Conservation (phyloP, 2,797 vertebrate species). For the Diplodus puntazzo region DNA sequence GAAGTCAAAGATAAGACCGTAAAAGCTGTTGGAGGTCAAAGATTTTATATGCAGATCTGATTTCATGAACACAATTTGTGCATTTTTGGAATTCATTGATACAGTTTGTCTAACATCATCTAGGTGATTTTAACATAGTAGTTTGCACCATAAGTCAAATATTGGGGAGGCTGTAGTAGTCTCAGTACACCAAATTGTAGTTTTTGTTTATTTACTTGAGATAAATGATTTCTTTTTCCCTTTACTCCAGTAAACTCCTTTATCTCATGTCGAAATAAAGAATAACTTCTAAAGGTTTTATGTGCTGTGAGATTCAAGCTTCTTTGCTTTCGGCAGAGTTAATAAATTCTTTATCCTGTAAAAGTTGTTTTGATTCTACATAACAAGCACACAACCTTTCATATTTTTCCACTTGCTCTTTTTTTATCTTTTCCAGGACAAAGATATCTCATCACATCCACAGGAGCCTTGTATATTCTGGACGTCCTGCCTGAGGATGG, state of each 20-base stretch:
- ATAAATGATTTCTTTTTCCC: neutral
- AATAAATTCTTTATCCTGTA: slow-evolving; percentile 34
- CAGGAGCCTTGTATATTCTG: slow-evolving; percentile 99
- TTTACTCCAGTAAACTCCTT: slow-evolving; percentile 9
- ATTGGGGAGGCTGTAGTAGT: neutral
- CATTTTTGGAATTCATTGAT: neutral
- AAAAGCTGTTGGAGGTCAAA: slow-evolving; percentile 35
- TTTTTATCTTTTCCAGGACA: slow-evolving; percentile 88
- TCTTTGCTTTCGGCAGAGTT: slow-evolving; percentile 12
- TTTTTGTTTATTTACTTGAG: slow-evolving; percentile 21
- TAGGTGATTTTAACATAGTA: neutral
- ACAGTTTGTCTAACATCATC: neutral
- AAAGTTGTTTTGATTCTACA: slow-evolving; percentile 38
- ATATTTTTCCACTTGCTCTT: slow-evolving; percentile 27
- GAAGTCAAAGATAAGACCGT: slow-evolving; percentile 36
- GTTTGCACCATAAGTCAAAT: neutral
- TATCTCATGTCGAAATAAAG: slow-evolving; percentile 6
- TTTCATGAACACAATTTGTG: slow-evolving; percentile 11
- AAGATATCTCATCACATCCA: slow-evolving; percentile 99
- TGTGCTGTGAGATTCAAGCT: slow-evolving; percentile 24
- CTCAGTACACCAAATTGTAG: neutral
- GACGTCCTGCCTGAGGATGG: slow-evolving; percentile 99
- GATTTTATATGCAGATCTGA: slow-evolving; percentile 30
- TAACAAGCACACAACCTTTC: slow-evolving; percentile 22
- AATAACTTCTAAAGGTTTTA: slow-evolving; percentile 25